Percentiles rank a stretch among this genome's conserved stretches.
Conservation (phyloP, 2,888 invertebrate genomes). For the Cistogaster globosa region DNA sequence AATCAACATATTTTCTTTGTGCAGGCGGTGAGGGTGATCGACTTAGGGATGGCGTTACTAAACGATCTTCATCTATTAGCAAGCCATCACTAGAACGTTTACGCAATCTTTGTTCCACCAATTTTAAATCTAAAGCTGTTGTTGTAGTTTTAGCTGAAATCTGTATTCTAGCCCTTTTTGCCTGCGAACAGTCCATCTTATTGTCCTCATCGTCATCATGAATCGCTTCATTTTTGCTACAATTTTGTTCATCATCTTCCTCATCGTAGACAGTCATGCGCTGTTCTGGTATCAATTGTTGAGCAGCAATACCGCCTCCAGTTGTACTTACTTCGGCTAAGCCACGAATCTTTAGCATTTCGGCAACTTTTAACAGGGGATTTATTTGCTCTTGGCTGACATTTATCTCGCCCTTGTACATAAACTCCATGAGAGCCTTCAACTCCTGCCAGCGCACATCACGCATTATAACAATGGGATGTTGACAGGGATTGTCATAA, state of each 20-base stretch:
- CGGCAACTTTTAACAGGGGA: slow-evolving; percentile 92
- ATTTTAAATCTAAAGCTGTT: slow-evolving; percentile 74
- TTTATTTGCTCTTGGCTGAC: slow-evolving; percentile 96
- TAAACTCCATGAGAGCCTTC: slow-evolving; percentile 95
- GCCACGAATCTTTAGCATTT: slow-evolving; percentile 92
- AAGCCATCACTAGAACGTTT: slow-evolving; percentile 82
- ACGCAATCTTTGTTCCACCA: slow-evolving; percentile 82
- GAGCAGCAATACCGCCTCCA: slow-evolving; percentile 85
- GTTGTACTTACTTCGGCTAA: slow-evolving; percentile 89
- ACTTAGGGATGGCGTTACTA: slow-evolving; percentile 71
- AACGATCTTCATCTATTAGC: slow-evolving; percentile 77
- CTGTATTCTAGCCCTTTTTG: slow-evolving; percentile 77
- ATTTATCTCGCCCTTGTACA: slow-evolving; percentile 98
- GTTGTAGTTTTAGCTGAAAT: slow-evolving; percentile 64
- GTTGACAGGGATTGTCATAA: slow-evolving; percentile 96
- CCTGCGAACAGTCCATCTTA: slow-evolving; percentile 72
- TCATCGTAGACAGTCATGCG: slow-evolving; percentile 80
- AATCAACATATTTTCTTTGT: slow-evolving; percentile 68
- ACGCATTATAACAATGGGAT: slow-evolving; percentile 95
- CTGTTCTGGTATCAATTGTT: slow-evolving; percentile 77
- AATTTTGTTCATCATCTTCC: slow-evolving; percentile 86
- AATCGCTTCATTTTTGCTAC: slow-evolving; percentile 72
- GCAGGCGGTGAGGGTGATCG: slow-evolving; percentile 70
- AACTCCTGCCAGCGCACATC: slow-evolving; percentile 95
- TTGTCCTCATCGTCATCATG: slow-evolving; percentile 54